Evolutionary conservation across 2,113 vertebrate species (phyloP), one percentile per base, ranked within the genome.

Genomic region (Strigops habroptila): DNA sequence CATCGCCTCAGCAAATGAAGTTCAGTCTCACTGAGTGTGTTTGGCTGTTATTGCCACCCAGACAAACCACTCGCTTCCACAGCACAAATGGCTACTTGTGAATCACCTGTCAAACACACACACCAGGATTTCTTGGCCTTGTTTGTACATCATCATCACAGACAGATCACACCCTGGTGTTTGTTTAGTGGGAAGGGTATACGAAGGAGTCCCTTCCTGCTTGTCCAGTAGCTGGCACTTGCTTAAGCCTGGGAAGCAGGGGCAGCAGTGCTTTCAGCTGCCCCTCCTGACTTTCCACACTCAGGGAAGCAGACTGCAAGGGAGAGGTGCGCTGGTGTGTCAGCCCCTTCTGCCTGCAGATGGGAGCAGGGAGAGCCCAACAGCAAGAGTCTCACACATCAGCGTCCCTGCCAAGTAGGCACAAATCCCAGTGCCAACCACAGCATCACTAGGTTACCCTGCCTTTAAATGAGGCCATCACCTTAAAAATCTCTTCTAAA

Each of bases 61-160:
- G 59, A 62, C 8, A 1, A 74, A 65, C 23, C 16, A 11, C 62
- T 52, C 0, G 0, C 8, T n/a, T 68, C n/a, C 51, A 46, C 55
- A 48, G 39, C 88, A 51, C 30, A 12, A 41, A 30, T 0, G 3
- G 48, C 37, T 30, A 8, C 2, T 0, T 53, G 64, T 2, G 0
- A 48, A 69, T 43, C 80, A 14, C 41, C 31, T 17, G 16, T 23
- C 67, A 79, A 65, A 46, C 60, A 55, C n/a, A n/a, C 39, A 7
- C 43, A 5, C 9, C 51, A 35, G 27, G 37, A 49, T n/a, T 52
- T 63, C 70, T 74, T 14, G 31, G 21, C 57, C 65, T 25, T 33
- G 41, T 41, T 8, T 79, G 71, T 18, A 39, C 53, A 41, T n/a
- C 65, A 64, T 31, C 46, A 82, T 12, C 51, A 27, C 71, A 75